Percentiles rank a stretch among this genome's conserved stretches.
phyloP scores from a whole-genome alignment of 2,797 vertebrate species.

The Zalophus californianus region DNA sequence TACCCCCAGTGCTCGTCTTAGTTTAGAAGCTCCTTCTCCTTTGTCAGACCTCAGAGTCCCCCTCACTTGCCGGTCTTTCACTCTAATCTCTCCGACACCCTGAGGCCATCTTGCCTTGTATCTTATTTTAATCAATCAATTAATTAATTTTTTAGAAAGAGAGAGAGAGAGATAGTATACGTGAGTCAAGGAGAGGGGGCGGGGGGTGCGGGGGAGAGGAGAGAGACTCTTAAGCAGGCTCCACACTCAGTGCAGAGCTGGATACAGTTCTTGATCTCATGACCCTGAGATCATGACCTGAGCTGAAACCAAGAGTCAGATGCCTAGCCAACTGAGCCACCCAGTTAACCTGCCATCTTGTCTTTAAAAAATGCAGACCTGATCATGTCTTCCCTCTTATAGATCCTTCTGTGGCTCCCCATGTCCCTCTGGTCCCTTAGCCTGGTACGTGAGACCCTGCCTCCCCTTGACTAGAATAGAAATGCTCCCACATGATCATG shows the following conservation, averaged over 20 bases:
- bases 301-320: neutral
- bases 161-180: neutral
- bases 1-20: too few species aligned
- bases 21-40: neutral
- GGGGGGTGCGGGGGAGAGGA: too few species aligned
- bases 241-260: neutral
- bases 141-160: neutral
- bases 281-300: neutral
- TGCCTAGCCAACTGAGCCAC: neutral
- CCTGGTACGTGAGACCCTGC: neutral
- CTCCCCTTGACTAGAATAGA: neutral
- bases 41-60: neutral
- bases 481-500: neutral
- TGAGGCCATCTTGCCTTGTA: neutral
- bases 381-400: neutral
- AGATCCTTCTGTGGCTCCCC: neutral
- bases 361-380: neutral
- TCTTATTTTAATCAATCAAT: neutral
- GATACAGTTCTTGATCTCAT: neutral
- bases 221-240: neutral
- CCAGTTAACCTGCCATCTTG: neutral
- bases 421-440: neutral
- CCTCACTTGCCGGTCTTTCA: rapidly evolving
- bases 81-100: neutral
- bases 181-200: too few species aligned